Evolutionary conservation across 2,797 vertebrate species (phyloP).

Genomic region (Protosalanx chinensis): DNA sequence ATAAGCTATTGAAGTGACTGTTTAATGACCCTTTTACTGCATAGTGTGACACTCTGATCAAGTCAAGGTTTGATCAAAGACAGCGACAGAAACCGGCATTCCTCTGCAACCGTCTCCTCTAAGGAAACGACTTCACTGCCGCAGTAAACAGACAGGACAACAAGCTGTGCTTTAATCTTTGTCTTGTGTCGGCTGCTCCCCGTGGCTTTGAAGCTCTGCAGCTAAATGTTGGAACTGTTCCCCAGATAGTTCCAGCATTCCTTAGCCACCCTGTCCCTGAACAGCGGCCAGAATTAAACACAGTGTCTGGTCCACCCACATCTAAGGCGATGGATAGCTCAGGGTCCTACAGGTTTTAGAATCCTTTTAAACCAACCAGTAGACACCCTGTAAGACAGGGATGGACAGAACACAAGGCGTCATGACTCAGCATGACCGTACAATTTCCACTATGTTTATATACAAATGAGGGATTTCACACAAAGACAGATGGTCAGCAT

Average conservation of each 20-base stretch:
- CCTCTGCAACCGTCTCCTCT: constrained; percentile 45
- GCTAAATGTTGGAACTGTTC: constrained; percentile 48
- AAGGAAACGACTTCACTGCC: constrained; percentile 52
- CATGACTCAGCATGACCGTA: neutral
- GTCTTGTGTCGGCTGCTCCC: constrained; percentile 58
- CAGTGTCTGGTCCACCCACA: constrained; percentile 32
- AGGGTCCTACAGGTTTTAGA: constrained; percentile 9
- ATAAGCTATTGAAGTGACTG: constrained; percentile 8
- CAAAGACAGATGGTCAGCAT: neutral
- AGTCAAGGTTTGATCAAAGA: constrained; percentile 49
- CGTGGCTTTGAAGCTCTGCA: constrained; percentile 51
- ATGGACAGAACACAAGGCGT: neutral
- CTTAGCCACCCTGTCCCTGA: constrained; percentile 41
- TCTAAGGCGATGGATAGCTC: neutral
- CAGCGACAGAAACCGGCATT: constrained; percentile 47
- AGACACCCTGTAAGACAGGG: neutral
- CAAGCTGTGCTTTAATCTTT: constrained; percentile 64
- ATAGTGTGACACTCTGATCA: constrained; percentile 37
- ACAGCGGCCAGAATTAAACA: constrained; percentile 42
- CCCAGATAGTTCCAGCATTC: constrained; percentile 45
- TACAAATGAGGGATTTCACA: neutral
- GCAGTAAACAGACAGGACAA: constrained; percentile 57
- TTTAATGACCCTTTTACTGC: constrained; percentile 44
- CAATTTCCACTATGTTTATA: neutral
- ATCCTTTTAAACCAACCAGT: constrained; percentile 15